A percentile compares a stretch with the other conserved stretches of the same genome.
These are phyloP conservation scores for Tokudaia muenninki DNA, from an alignment of 2,797 vertebrate species.

Conservation along the genomic window DNA sequence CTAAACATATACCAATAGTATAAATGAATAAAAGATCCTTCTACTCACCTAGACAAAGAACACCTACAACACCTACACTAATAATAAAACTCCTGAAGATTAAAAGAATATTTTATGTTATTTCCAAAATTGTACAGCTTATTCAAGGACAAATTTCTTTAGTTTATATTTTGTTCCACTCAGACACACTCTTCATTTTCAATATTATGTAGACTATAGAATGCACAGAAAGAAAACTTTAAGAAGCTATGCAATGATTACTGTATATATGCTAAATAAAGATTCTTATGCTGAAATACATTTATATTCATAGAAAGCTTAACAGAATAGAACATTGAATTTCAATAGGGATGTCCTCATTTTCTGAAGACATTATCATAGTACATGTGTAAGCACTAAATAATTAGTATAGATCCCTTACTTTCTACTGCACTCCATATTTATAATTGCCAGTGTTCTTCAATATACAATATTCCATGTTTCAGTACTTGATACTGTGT, in stretches of 20 bases:
- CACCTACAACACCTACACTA: fast-evolving
- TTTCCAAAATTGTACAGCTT: background rate
- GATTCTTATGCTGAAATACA: background rate
- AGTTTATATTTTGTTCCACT: background rate
- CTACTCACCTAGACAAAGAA: background rate
- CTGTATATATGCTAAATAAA: background rate
- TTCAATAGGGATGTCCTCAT: background rate
- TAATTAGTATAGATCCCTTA: background rate
- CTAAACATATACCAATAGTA: background rate
- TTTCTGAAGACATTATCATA: background rate
- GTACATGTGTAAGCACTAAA: background rate
- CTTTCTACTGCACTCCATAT: background rate
- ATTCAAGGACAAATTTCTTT: background rate
- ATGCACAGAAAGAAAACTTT: background rate
- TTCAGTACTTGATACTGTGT: background rate
- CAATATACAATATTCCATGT: background rate
- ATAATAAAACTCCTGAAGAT: background rate
- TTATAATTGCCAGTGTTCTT: background rate
- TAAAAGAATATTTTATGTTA: background rate
- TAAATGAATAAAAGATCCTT: background rate
- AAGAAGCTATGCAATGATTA: background rate
- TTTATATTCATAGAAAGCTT: background rate
- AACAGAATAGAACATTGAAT: background rate
- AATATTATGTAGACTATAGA: background rate
- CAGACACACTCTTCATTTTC: background rate